Conservation (phyloP, 2,113 vertebrate species). For the Microtus montanus region DNA sequence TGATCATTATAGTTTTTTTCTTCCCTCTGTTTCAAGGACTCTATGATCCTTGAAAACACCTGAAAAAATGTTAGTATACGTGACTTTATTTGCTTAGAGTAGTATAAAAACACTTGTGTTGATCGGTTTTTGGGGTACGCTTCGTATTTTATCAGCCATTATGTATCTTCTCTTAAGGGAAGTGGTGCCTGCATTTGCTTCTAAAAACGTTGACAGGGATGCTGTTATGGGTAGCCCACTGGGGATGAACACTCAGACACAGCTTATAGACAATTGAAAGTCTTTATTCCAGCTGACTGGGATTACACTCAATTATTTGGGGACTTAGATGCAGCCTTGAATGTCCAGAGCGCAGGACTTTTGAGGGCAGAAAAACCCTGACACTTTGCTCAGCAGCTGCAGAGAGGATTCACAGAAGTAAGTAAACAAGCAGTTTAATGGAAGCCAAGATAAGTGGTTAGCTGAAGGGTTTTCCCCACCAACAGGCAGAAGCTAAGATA, state of each 20-base stretch:
- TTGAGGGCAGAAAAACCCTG: not conserved
- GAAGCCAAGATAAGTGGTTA: not conserved
- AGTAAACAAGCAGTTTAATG: not conserved
- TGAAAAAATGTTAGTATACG: not conserved
- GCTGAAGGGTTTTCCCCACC: not conserved
- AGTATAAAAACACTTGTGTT: not conserved
- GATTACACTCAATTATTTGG: not conserved
- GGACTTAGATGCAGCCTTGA: not conserved
- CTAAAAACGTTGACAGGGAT: slow-evolving; percentile 19
- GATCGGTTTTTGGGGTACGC: not conserved
- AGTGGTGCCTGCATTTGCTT: not conserved
- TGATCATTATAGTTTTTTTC: not conserved
- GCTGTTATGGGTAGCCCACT: not conserved
- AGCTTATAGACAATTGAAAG: not conserved
- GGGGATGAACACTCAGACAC: not conserved
- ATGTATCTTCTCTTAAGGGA: not conserved
- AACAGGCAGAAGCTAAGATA: not conserved
- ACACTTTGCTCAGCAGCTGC: not conserved
- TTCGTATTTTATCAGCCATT: slow-evolving; percentile 16
- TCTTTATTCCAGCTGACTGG: not conserved
- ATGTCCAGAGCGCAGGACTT: not conserved
- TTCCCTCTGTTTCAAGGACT: not conserved
- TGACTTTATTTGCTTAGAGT: slow-evolving; percentile 5
- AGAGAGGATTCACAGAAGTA: not conserved
- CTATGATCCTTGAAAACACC: not conserved